Evolutionary conservation across 2,113 vertebrate genomes (phyloP), one percentile per base, ranked within the genome.

Genomic region (Gambusia holbrooki): DNA sequence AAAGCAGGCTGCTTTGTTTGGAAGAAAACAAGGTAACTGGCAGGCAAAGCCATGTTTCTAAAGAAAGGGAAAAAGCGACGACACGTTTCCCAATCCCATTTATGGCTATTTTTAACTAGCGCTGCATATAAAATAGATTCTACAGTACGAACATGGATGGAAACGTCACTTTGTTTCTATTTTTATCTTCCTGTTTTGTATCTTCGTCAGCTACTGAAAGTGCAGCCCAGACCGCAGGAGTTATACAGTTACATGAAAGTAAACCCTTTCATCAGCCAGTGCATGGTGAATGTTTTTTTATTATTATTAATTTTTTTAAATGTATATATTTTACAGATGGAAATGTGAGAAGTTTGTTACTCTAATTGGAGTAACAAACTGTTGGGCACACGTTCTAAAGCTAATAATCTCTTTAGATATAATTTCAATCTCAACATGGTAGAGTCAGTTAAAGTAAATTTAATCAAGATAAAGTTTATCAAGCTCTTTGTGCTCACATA

Each of bases 81-180:
- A 62, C 66, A 73, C 74, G 73, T 86, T 54, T 84, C 85, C 73
- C 81, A 81, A 64, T 61, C 63, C 84, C 81, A 86, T 87, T 88
- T 73, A 69, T 15, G 30, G 79, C 86, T 92, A 91, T 91, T 90
- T 92, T 88, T 92, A 91, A 80, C 80, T 71, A 3, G 0, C 17
- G 69, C 60, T 71, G 78, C 68, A 85, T 79, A 75, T 79, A 62
- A 86, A 89, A 92, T 84, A 76, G 81, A 88, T 71, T 76, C 45
- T 76, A 85, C 84, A 84, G 80, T 82, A 71, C 75, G 72, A 84
- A 68, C 72, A 66, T 62, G 77, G 77, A 82, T 77, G 74, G 74
- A 84, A 89, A 77, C 60, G 14, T 76, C 71, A 84, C 71, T 80
- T 81, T 83, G 71, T 76, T 88, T 84, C 90, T 76, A 85, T 87